Conservation (phyloP, 92 coral and sea anemone species). For the Epizoanthus rinbou region DNA sequence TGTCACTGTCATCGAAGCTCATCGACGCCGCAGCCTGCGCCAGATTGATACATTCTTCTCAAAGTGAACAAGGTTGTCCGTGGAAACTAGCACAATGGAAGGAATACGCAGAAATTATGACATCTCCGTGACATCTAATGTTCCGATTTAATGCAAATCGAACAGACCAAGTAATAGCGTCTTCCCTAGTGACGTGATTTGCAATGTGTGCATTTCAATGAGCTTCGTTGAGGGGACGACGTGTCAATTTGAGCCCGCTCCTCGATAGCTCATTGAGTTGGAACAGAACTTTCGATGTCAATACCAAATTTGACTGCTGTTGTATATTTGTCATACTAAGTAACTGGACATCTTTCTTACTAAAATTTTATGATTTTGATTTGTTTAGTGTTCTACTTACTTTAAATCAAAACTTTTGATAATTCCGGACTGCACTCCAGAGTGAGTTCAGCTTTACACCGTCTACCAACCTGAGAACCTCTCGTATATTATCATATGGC, state of each 20-base stretch:
- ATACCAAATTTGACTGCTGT: not conserved
- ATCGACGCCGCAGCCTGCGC: not conserved
- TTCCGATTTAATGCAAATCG: not conserved
- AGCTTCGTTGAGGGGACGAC: not conserved
- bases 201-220: conserved; percentile 6
- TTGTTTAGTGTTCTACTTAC: not conserved
- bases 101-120: not conserved
- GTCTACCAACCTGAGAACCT: too few relatives aligned
- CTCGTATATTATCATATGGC: conserved; percentile 10
- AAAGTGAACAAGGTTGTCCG: not conserved
- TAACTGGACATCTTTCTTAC: not conserved
- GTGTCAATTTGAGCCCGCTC: not conserved
- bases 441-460: too few relatives aligned
- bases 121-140: conserved; percentile 1
- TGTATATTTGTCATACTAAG: not conserved
- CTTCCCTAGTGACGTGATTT: too few relatives aligned
- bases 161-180: too few relatives aligned
- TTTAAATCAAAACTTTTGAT: not conserved
- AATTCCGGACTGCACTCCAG: too few relatives aligned
- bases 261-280: not conserved
- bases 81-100: not conserved
- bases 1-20: not conserved
- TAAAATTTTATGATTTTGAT: not conserved
- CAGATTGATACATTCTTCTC: not conserved
- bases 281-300: not conserved